These are phyloP conservation scores for Tautogolabrus adspersus DNA, from an alignment of 2,113 vertebrate genomes.

Conservation along the genomic window DNA sequence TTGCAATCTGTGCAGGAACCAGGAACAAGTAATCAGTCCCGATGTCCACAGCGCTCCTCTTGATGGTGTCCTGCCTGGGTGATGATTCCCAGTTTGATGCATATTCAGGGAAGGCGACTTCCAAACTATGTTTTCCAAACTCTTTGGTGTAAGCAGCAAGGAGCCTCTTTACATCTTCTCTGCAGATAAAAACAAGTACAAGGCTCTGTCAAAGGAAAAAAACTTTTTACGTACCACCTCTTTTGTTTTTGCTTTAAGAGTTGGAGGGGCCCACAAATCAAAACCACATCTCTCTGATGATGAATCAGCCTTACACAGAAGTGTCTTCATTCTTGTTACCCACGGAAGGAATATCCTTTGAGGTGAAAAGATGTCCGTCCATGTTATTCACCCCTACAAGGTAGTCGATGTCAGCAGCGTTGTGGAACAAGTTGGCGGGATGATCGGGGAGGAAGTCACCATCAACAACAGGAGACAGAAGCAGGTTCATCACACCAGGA, in stretches of 20 bases:
- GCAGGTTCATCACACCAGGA: constrained; percentile 78
- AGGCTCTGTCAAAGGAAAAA: not conserved
- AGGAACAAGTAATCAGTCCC: constrained; percentile 89
- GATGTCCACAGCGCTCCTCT: constrained; percentile 85
- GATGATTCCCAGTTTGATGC: constrained; percentile 79
- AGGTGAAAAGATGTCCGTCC: constrained; percentile 87
- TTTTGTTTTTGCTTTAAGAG: too few relatives aligned
- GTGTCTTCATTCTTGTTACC: constrained; percentile 56
- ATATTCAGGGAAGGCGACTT: constrained; percentile 79
- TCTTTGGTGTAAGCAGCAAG: constrained; percentile 75
- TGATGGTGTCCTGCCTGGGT: constrained; percentile 77
- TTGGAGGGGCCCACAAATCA: too few relatives aligned
- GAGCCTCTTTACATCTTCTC: constrained; percentile 80
- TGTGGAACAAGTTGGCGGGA: constrained; percentile 85
- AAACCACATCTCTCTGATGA: not conserved
- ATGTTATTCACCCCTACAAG: constrained; percentile 88
- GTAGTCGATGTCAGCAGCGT: constrained; percentile 87
- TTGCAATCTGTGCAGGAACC: constrained; percentile 80
- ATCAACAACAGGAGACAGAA: constrained; percentile 84
- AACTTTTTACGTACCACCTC: too few relatives aligned
- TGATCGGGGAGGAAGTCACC: constrained; percentile 89
- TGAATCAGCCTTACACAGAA: constrained; percentile 26
- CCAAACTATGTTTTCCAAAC: constrained; percentile 78
- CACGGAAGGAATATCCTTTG: constrained; percentile 81
- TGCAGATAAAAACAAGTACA: constrained; percentile 54